Conservation (phyloP, 2,113 vertebrate genomes). For the Micromys minutus region DNA sequence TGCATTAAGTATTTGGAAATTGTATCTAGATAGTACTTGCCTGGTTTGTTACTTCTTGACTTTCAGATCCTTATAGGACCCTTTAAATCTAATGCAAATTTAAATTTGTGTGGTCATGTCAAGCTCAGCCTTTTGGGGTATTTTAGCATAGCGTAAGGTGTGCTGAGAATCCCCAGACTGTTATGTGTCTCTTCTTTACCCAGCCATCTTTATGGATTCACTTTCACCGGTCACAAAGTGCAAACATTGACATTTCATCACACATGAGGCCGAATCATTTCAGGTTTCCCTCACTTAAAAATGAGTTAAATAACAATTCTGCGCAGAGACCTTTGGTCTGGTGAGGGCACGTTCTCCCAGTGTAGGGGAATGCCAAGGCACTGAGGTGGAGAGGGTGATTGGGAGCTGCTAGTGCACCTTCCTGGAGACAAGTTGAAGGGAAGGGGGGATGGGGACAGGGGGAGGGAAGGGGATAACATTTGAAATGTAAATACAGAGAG, state of each 20-base stretch:
- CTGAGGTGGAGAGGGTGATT: too few relatives aligned
- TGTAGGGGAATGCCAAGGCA: too few relatives aligned
- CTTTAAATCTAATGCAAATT: slow-evolving; percentile 56
- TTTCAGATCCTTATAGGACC: not conserved
- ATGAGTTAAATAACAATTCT: not conserved
- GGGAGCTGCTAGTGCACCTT: too few relatives aligned
- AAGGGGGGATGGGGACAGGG: too few relatives aligned
- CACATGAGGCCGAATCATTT: not conserved
- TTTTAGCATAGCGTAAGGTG: slow-evolving; percentile 22
- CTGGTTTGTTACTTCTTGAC: not conserved
- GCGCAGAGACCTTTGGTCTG: too few relatives aligned
- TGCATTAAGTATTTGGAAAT: not conserved
- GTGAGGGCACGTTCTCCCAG: too few relatives aligned
- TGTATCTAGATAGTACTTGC: not conserved
- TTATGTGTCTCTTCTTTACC: not conserved
- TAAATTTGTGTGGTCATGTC: slow-evolving; percentile 20
- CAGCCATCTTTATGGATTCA: not conserved
- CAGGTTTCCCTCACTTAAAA: not conserved
- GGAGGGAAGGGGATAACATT: too few relatives aligned
- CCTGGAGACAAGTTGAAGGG: too few relatives aligned
- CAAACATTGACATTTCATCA: not conserved
- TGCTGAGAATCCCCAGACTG: not conserved
- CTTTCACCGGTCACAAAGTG: not conserved
- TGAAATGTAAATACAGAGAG: too few relatives aligned
- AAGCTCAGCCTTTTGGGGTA: not conserved